Evolutionary conservation across 2,888 invertebrate genomes (phyloP), one percentile per base, ranked within the genome.

Genomic region (Sarcophaga variegata): DNA sequence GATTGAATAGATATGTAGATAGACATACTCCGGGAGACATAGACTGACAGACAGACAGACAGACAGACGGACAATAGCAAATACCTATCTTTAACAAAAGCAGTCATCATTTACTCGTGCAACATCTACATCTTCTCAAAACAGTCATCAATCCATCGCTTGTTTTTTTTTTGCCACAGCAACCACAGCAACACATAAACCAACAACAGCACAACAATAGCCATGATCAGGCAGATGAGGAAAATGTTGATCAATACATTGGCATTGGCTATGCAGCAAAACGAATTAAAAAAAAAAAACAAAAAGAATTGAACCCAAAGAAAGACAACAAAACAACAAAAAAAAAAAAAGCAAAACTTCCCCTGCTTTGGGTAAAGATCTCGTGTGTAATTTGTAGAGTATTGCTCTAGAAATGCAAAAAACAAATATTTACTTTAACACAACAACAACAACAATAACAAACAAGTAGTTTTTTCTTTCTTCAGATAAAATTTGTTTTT

Each of bases 341-440:
- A 22, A 17, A 49, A 64, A 75, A 11, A 45, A 0, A n/a, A 11
- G 14, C 37, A 8, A 20, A 80, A 76, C 72, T 83, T 83, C 78
- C 79, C 79, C 82, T 71, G 37, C 37, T 83, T 47, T 81, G 62
- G 47, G 25, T 67, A 83, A 81, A 76, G 70, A 70, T 74, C 67
- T 70, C 37, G 62, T 71, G 75, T 78, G 83, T 87, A 87, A 87
- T 87, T 83, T 87, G 87, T 78, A 81, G 81, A 84, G 70, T 83
- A 78, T 78, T 77, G 81, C 81, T 79, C 67, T 47, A 84, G 80
- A 84, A 84, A 83, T 77, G 64, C 64, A 81, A 63, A 83, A 87
- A 87, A 81, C 81, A 87, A 87, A 87, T 78, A 87, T 83, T 87
- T 83, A 71, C 77, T 83, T 83, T 83, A 67, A 37, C 67, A 27